These are phyloP conservation scores for Bombylius major DNA, from an alignment of 2,888 invertebrate genomes.

Conservation along the genomic window DNA sequence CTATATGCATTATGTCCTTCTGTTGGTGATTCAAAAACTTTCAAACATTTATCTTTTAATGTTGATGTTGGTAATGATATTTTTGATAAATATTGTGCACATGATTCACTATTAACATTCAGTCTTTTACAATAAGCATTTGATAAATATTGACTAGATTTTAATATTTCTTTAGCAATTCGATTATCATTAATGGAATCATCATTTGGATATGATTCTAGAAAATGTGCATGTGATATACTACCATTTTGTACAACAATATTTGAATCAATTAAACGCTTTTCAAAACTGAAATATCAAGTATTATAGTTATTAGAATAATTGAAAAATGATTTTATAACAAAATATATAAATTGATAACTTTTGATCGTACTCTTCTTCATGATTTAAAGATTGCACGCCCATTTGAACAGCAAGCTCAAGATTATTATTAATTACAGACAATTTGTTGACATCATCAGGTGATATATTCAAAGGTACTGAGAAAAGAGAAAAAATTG, in stretches of 20 bases:
- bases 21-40: constrained; percentile 25
- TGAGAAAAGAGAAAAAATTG: neutral
- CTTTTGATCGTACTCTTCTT: constrained; percentile 6
- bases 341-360: neutral
- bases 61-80: constrained; percentile 45
- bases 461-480: neutral
- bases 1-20: constrained; percentile 26
- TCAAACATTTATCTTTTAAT: constrained; percentile 42
- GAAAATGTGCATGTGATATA: constrained; percentile 28
- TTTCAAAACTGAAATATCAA: constrained; percentile 23
- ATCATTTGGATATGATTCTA: constrained; percentile 28
- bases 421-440: constrained; percentile 6
- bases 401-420: constrained; percentile 11
- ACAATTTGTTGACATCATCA: neutral
- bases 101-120: constrained; percentile 41
- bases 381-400: constrained; percentile 7
- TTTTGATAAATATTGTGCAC: constrained; percentile 44
- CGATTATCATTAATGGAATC: constrained; percentile 23
- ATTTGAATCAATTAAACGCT: constrained; percentile 22
- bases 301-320: too few relatives aligned
- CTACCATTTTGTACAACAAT: constrained; percentile 29
- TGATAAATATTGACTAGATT: constrained; percentile 25
- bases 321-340: neutral
- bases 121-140: constrained; percentile 24
- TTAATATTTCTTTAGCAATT: constrained; percentile 28